phyloP scores from a whole-genome alignment of 64 coral and sea anemone genomes.

The Montipora foliosa region DNA sequence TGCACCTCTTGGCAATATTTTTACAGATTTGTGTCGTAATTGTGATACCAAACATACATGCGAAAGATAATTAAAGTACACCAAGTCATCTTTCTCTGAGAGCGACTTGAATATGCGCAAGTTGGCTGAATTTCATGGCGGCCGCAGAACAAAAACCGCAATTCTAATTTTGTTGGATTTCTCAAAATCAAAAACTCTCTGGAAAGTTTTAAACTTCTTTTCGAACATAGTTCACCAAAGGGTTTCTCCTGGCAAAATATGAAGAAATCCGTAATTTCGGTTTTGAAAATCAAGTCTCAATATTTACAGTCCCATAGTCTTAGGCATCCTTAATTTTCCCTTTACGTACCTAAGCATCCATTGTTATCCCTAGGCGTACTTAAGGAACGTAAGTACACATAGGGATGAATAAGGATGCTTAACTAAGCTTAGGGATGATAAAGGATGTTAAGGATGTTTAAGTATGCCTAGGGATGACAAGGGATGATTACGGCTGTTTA shows the following conservation, averaged over 20 bases:
- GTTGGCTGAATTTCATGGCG: conserved; percentile 2
- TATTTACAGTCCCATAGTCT: not conserved
- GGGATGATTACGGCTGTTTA: no score
- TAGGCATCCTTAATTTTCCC: not conserved
- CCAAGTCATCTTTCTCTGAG: conserved; percentile 1
- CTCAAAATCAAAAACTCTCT: not conserved
- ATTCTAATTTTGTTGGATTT: not conserved
- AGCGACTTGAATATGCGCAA: not conserved
- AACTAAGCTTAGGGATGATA: no score
- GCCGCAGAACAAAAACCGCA: not conserved
- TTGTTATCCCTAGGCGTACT: no score
- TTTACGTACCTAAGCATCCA: no score
- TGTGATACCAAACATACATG: conserved; percentile 17
- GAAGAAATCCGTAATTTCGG: no score
- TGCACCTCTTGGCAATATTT: conserved; percentile 2
- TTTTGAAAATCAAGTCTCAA: no score
- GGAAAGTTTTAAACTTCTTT: not conserved
- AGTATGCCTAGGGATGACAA: no score
- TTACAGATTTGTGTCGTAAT: not conserved
- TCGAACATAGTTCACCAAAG: not conserved
- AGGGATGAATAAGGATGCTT: no score
- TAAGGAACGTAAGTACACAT: no score
- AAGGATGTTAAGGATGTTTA: no score
- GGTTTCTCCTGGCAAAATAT: no score
- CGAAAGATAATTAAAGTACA: not conserved